These are phyloP conservation scores for Hofmannophila pseudospretella DNA, from an alignment of 2,888 invertebrate species.

Conservation along the genomic window DNA sequence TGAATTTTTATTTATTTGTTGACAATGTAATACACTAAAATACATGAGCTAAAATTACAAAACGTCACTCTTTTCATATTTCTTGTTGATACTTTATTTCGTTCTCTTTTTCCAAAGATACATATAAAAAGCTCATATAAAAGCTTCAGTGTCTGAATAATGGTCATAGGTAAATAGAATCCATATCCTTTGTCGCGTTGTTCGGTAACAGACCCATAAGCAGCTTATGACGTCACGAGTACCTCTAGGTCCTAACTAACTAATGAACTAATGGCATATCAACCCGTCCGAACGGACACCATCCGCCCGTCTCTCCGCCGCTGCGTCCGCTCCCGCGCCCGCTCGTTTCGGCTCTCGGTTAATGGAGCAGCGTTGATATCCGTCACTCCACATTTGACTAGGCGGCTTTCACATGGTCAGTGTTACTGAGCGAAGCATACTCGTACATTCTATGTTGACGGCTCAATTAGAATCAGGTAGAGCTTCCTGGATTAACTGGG, in stretches of 20 bases:
- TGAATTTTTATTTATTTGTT: too few species aligned
- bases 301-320: conserved; percentile 20
- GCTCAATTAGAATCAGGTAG: conserved; percentile 7
- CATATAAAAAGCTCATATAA: too few species aligned
- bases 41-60: too few species aligned
- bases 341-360: too few species aligned
- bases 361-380: conserved; percentile 71
- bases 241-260: too few species aligned
- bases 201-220: conserved; percentile 1
- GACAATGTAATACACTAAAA: too few species aligned
- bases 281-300: conserved; percentile 48
- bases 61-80: too few species aligned
- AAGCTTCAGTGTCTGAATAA: too few species aligned
- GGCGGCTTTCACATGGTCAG: conserved; percentile 64
- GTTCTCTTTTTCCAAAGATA: too few species aligned
- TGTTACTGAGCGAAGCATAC: neutral
- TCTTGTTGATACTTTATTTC: too few species aligned
- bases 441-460: neutral
- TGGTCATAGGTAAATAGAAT: neutral
- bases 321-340: conserved; percentile 34
- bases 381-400: conserved; percentile 74
- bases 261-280: conserved; percentile 75
- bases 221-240: conserved; percentile 41
- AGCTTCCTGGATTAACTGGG: too few species aligned
- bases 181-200: conserved; percentile 16